Conservation (phyloP, 2,797 vertebrate genomes). For the Anabacerthia variegaticeps region DNA sequence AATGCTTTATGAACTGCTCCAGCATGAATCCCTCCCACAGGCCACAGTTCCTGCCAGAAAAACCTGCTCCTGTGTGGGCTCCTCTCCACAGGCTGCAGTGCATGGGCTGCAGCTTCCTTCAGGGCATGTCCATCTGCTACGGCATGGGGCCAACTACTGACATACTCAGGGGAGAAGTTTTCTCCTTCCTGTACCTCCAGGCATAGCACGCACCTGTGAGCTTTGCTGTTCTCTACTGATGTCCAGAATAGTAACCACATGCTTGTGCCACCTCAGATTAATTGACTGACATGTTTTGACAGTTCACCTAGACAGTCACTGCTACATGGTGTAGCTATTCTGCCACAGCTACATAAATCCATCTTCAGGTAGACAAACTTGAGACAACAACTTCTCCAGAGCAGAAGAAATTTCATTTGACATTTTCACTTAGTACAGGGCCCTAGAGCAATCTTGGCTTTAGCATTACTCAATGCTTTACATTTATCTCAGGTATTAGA, state of each 20-base stretch:
- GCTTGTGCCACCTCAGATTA: neutral
- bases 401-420: neutral
- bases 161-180: neutral
- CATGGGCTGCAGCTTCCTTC: neutral
- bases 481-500: neutral
- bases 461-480: neutral
- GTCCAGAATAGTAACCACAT: neutral
- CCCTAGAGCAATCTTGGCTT: neutral
- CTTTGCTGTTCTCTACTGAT: neutral
- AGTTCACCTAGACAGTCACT: neutral
- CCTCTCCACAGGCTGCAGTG: neutral
- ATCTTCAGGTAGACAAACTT: neutral
- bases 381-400: neutral
- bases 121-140: neutral
- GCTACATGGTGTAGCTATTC: neutral
- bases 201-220: accelerated
- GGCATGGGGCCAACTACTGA: neutral
- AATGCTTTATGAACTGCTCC: neutral
- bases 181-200: neutral
- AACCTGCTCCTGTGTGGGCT: neutral
- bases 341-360: neutral
- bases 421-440: neutral
- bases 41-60: neutral
- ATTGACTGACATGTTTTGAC: neutral
- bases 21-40: neutral